Evolutionary conservation across 2,113 vertebrate species (phyloP), one percentile per base, ranked within the genome.

Genomic region (Apeltes quadracus): DNA sequence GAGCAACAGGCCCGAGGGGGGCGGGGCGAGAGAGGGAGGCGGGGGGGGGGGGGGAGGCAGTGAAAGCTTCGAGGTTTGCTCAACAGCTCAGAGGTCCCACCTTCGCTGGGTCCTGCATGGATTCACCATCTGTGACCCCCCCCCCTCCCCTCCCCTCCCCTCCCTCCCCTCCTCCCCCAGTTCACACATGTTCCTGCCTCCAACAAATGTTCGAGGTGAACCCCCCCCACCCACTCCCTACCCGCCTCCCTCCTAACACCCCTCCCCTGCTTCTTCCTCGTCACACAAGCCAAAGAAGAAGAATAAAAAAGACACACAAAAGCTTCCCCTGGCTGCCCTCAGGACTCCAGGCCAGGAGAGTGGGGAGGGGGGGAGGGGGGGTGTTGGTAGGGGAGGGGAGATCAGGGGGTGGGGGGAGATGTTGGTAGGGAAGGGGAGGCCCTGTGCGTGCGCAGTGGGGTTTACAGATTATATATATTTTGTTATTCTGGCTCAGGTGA

Each of bases 121-220:
- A 95, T 95, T 92, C 93, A 95, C 97, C 97, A 98, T 98, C 97
- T 98, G 97, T 98, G 95, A 94, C 94, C 92, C 89, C 94, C 92
- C 83, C 85, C 93, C 93, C 93, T 94, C 92, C 93, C 88, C 94
- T 94, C 92, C 93, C 88, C 89, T 92, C 93, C 89, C 85, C 93
- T 92, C 94, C 94, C 32, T 55, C 94, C 92, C 92, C 92, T 88
- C 76, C 83, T 72, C 84, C 83, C 74, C 56, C 78, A 73, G 74
- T 75, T 92, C 95, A 95, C 95, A 97, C 96, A 97, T 96, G 96
- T 96, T 95, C 95, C 93, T 93, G 94, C 93, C 95, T 93, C 90
- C 94, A 94, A 95, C 96, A 96, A 97, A 97, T 95, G 95, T 95
- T 94, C 90, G 76, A 89, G 94, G 95, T 76, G 82, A 82, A 34